Conservation (phyloP, 2,888 invertebrate genomes). For the Graphium colonna region DNA sequence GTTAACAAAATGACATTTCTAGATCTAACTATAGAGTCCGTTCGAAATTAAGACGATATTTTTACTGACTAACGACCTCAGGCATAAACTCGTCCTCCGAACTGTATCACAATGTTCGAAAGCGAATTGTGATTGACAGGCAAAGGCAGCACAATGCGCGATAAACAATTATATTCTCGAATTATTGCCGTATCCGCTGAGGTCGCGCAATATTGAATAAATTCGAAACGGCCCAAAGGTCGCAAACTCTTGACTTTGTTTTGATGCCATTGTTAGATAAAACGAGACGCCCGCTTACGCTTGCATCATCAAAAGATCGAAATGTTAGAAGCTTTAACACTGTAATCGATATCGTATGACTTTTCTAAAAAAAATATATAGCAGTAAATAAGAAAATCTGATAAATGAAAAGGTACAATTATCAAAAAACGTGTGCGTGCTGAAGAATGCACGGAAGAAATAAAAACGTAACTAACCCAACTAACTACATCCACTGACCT, state of each 20-base stretch:
- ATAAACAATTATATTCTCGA: conserved; percentile 64
- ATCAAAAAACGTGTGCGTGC: too few species aligned
- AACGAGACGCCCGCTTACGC: conserved; percentile 39
- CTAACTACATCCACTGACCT: too few species aligned
- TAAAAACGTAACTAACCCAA: too few species aligned
- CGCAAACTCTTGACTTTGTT: conserved; percentile 68
- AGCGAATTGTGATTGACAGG: conserved; percentile 73
- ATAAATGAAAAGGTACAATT: too few species aligned
- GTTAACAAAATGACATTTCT: too few species aligned
- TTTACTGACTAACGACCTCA: conserved; percentile 34
- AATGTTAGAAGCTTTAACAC: conserved; percentile 14
- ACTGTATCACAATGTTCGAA: conserved; percentile 66
- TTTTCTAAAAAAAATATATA: too few species aligned
- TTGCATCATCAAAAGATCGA: conserved; percentile 42
- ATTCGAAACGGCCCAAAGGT: conserved; percentile 66
- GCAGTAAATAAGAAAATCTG: too few species aligned
- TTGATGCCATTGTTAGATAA: conserved; percentile 71
- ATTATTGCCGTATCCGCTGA: conserved; percentile 61
- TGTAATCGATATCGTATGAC: conserved; percentile 4
- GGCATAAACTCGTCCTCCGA: conserved; percentile 44
- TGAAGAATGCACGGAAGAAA: too few species aligned
- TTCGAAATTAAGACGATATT: too few species aligned
- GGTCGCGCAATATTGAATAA: conserved; percentile 57
- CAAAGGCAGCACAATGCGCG: conserved; percentile 58
- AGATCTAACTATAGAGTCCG: too few species aligned